phyloP scores from a whole-genome alignment of 2,888 invertebrate species.

The Pachymerium ferrugineum region DNA sequence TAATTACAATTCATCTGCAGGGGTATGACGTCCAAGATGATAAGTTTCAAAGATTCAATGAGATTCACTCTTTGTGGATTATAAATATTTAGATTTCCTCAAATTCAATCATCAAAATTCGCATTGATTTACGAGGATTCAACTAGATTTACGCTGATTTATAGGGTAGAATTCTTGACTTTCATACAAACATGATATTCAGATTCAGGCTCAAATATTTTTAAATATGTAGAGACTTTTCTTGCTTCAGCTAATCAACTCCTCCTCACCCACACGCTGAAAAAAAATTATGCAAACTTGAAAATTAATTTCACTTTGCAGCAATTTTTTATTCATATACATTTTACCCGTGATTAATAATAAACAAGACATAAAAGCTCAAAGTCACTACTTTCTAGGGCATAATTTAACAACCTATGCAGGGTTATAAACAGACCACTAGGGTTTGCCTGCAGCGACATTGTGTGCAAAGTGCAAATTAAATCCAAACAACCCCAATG shows the following conservation, averaged over 20 bases:
- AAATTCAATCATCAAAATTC: neutral
- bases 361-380: conserved; percentile 25
- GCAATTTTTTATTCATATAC: neutral
- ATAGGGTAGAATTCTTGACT: no score
- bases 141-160: no score
- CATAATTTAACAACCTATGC: neutral
- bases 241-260: no score
- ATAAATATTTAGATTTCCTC: neutral
- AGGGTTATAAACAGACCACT: neutral
- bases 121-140: no score
- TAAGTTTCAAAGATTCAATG: no score
- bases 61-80: no score
- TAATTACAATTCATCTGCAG: no score
- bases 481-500: conserved; percentile 11
- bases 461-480: conserved; percentile 14
- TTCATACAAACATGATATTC: no score
- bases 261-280: no score
- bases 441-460: neutral
- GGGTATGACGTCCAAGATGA: no score
- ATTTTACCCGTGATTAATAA: neutral
- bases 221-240: no score
- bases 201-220: no score
- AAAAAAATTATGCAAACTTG: neutral
- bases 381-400: neutral
- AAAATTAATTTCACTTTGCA: neutral